Evolutionary conservation across 2,888 invertebrate genomes (phyloP), one percentile per base, ranked within the genome.

Genomic region (Camptogramma bilineatum): DNA sequence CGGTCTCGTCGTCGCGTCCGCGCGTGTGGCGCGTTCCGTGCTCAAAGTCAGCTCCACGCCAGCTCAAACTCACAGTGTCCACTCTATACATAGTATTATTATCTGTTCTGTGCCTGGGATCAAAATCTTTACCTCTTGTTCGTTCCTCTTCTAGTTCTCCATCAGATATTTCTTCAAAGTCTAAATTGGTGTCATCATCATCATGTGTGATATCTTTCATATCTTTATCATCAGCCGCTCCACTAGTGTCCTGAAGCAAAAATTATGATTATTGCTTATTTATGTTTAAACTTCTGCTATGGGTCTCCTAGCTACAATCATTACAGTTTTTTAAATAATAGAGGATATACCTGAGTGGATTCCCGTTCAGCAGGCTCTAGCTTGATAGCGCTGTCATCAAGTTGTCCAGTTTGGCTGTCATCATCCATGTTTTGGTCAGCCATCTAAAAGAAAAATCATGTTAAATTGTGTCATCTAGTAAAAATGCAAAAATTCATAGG

Each of bases 121-220:
- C 2, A 28, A 28, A 28, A 28, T 4, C 28, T 16, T 42, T 69
- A 80, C 93, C 92, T 83, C 91, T 84, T 42, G 92, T 95, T 13
- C 96, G 94, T 77, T 97, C 96, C 81, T 97, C 97, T 82, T 98
- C 97, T 39, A 97, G 88, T 85, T 98, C 98, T 56, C 97, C 97
- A 84, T 98, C 97, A 16, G 97, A 97, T 78, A 97, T 97, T 90
- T 97, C 97, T 87, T 97, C 97, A 87, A 97, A 97, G 81, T 97
- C 97, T 81, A 97, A 94, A 75, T 95, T 94, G 69, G 96, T 94
- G 78, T 95, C 95, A 72, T 96, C 96, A 65, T 96, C 96, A 73
- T 96, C 96, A 68, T 94, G 34, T 13, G 34, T 94, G 16, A 90
- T 90, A 68, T 94, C 94, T 56, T 94, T 91, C 31, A 84, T 87